Percentiles rank a stretch among this genome's conserved stretches.
phyloP scores from a whole-genome alignment of 1,140 invertebrate species.

The honey bee (Apis mellifera) region Amel_HAv3.1 CM009940.2:3457001-3457500 shows the following conservation, averaged over 20 bases:
- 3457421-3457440: too few relatives aligned
- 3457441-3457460: too few relatives aligned
- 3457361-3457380: too few relatives aligned
- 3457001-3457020: not conserved
- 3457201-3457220: not conserved
- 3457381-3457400: too few relatives aligned
- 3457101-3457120: not conserved
- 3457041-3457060: not conserved
- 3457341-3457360: too few relatives aligned
- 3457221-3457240: not conserved
- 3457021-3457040: constrained; percentile 20
- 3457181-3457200: not conserved
- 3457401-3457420: too few relatives aligned
- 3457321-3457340: too few relatives aligned
- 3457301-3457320: too few relatives aligned
- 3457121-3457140: not conserved
- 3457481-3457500: too few relatives aligned
- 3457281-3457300: too few relatives aligned
- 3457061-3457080: not conserved
- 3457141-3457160: not conserved
- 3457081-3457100: not conserved
- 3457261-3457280: too few relatives aligned
- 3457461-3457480: too few relatives aligned
- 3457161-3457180: not conserved
- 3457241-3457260: not conserved